Conservation (phyloP, 2,797 vertebrate species). For the Emydoidea blandingii region DNA sequence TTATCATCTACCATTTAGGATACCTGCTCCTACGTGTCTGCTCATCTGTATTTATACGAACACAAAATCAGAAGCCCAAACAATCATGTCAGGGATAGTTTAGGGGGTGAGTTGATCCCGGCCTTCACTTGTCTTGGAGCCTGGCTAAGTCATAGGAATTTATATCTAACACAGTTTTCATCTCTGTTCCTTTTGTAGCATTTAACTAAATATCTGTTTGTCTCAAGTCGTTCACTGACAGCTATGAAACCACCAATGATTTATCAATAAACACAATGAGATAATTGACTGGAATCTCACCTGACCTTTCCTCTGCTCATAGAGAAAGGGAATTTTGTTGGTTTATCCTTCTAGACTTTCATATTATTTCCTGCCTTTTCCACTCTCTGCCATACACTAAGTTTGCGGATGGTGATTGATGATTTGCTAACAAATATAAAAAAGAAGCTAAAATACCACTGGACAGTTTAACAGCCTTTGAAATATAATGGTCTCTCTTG, state of each 20-base stretch:
- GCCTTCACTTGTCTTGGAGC: background rate
- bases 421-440: slow-evolving; percentile 62
- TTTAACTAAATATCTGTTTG: slow-evolving; percentile 74
- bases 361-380: slow-evolving; percentile 61
- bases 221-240: slow-evolving; percentile 72
- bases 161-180: slow-evolving; percentile 42
- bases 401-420: slow-evolving; percentile 62
- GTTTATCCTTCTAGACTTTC: slow-evolving; percentile 59
- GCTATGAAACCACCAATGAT: slow-evolving; percentile 64
- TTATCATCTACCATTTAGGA: background rate
- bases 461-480: slow-evolving; percentile 72
- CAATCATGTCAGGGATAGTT: background rate
- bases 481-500: slow-evolving; percentile 61
- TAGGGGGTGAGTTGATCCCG: background rate
- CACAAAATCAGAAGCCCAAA: background rate
- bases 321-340: slow-evolving; percentile 52
- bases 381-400: background rate
- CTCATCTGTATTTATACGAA: slow-evolving; percentile 1
- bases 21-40: background rate
- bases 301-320: slow-evolving; percentile 67
- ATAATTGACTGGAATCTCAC: slow-evolving; percentile 79
- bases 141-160: slow-evolving; percentile 10
- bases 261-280: slow-evolving; percentile 76
- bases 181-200: slow-evolving; percentile 48
- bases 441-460: slow-evolving; percentile 68